A percentile compares a stretch with the other conserved stretches of the same genome.
Conservation (phyloP, 2,888 invertebrate species). For the Caenorhabditis sulstoni region DNA sequence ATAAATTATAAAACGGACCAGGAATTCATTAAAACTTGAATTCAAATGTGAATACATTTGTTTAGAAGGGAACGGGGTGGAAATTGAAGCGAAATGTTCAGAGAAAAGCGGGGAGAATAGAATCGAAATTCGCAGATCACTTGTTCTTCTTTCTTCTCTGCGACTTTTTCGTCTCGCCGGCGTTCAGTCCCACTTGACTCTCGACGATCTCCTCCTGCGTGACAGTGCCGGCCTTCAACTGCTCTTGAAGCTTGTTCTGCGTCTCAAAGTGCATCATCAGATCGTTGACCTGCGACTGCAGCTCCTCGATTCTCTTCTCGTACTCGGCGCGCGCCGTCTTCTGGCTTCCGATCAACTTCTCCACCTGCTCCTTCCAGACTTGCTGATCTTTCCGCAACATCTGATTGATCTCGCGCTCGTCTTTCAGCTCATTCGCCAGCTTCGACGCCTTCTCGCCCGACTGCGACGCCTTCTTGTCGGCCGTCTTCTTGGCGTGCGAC, state of each 20-base stretch:
- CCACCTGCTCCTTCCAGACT: conserved; percentile 84
- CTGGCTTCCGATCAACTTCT: conserved; percentile 81
- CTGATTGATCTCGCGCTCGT: conserved; percentile 85
- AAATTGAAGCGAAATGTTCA: not conserved
- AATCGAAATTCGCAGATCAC: conserved; percentile 6
- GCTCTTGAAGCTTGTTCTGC: conserved; percentile 83
- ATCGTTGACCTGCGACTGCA: conserved; percentile 94
- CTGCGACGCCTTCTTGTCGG: conserved; percentile 85
- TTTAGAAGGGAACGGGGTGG: not conserved
- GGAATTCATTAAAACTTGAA: not conserved
- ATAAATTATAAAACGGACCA: not conserved
- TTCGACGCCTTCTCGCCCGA: conserved; percentile 87
- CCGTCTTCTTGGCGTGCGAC: conserved; percentile 65
- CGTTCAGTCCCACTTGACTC: conserved; percentile 45
- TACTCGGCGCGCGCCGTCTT: conserved; percentile 80
- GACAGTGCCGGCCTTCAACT: conserved; percentile 51
- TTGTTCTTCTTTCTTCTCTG: conserved; percentile 43
- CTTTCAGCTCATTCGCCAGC: conserved; percentile 68
- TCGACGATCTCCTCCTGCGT: conserved; percentile 55
- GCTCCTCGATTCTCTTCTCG: conserved; percentile 86
- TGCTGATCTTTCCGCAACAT: conserved; percentile 87
- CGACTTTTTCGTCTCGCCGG: conserved; percentile 25
- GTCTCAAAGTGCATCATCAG: conserved; percentile 97
- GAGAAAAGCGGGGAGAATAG: not conserved
- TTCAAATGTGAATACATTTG: not conserved